Conservation (phyloP, 2,888 invertebrate genomes). For the Acleris holmiana region DNA sequence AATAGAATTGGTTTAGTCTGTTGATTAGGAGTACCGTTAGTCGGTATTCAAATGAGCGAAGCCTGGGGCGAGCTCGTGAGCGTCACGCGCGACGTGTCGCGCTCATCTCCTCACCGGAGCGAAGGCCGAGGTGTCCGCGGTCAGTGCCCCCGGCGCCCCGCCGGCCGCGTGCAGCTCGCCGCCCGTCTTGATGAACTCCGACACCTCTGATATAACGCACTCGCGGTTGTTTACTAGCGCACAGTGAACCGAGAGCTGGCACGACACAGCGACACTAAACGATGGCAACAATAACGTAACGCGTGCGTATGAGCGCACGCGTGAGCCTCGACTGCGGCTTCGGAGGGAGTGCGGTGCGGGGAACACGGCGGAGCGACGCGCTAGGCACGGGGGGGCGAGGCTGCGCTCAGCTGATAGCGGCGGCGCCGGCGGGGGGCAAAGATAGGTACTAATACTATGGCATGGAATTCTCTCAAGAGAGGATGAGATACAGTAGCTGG, state of each 20-base stretch:
- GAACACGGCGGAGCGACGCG: no score
- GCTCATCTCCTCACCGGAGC: constrained; percentile 44
- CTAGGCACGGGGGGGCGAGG: constrained; percentile 8
- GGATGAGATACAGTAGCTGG: no score
- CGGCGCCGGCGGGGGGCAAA: constrained; percentile 2
- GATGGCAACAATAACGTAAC: not conserved
- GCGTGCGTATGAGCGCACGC: constrained; percentile 6
- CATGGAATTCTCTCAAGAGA: no score
- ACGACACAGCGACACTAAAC: constrained; percentile 10
- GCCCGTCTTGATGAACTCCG: constrained; percentile 42
- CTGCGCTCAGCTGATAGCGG: constrained; percentile 39
- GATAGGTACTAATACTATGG: no score
- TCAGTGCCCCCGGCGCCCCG: constrained; percentile 59
- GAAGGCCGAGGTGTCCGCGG: constrained; percentile 51
- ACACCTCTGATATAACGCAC: not conserved
- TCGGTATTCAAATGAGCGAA: constrained; percentile 39
- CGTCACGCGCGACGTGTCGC: constrained; percentile 42
- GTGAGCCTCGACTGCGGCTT: constrained; percentile 18
- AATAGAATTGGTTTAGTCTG: constrained; percentile 1
- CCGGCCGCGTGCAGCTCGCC: constrained; percentile 12
- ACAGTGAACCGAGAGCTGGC: constrained; percentile 13
- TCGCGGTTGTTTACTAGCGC: constrained; percentile 23
- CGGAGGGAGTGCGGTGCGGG: no score
- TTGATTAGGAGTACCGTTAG: constrained; percentile 38
- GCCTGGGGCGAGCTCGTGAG: constrained; percentile 31